These are phyloP conservation scores for Leptinotarsa defecta DNA, from an alignment of 1,140 invertebrate species.

Conservation along the genomic window DNA sequence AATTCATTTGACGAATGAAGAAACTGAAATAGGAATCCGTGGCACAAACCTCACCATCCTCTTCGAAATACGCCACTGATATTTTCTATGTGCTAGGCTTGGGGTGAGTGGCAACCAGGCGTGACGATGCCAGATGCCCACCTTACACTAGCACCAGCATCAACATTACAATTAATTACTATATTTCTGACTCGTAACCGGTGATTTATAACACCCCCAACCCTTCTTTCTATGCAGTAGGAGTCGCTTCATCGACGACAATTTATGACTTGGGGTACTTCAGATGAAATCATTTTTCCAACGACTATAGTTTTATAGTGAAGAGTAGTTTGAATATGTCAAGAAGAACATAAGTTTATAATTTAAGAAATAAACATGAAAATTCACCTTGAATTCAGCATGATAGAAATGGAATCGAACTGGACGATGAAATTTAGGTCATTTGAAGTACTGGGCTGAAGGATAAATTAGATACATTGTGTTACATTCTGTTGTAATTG, in stretches of 20 bases:
- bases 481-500: no score
- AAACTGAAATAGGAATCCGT: neutral
- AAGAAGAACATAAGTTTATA: no score
- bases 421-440: no score
- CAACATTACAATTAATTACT: conserved; percentile 38
- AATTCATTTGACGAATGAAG: no score
- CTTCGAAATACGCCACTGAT: conserved; percentile 1
- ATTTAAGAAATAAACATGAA: no score
- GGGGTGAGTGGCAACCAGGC: conserved; percentile 29
- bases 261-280: conserved; percentile 5
- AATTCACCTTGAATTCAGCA: no score
- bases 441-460: no score
- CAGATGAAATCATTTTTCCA: neutral
- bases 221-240: conserved; percentile 10
- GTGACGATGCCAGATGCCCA: conserved; percentile 38
- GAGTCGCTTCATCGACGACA: neutral
- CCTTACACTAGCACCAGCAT: conserved; percentile 26
- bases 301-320: neutral
- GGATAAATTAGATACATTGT: no score
- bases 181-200: conserved; percentile 33
- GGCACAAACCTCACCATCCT: neutral
- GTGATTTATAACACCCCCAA: conserved; percentile 33
- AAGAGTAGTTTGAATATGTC: no score
- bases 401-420: no score
- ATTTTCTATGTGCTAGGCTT: neutral